Percentiles rank a stretch among this genome's conserved stretches.
Conservation (phyloP, 2,113 vertebrate genomes). For the Microtus montanus region DNA sequence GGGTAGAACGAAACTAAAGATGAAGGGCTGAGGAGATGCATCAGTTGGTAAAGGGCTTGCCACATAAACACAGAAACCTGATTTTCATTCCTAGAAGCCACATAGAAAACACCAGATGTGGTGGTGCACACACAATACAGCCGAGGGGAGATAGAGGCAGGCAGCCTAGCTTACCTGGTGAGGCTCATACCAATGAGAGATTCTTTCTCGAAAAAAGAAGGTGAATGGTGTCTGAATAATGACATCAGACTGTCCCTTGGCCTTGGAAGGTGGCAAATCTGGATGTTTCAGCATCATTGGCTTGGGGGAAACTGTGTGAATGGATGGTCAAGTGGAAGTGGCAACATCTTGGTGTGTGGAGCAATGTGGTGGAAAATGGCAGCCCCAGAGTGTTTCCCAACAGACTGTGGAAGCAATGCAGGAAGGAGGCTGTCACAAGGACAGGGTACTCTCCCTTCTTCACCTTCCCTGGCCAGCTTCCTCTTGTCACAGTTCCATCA, state of each 20-base stretch:
- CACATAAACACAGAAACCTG: background rate
- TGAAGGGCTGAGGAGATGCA: background rate
- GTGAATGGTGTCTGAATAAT: background rate
- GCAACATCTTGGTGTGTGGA: background rate
- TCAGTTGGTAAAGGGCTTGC: background rate
- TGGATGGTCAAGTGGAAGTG: background rate
- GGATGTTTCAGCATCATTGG: background rate
- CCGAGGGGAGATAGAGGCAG: too few relatives aligned
- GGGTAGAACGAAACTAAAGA: background rate
- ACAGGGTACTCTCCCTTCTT: background rate
- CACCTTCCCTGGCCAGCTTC: background rate
- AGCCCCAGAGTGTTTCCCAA: conserved; percentile 1
- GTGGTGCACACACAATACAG: background rate
- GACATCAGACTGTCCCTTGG: background rate
- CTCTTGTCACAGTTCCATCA: background rate
- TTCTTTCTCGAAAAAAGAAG: background rate
- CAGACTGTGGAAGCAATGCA: background rate
- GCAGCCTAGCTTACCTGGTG: background rate
- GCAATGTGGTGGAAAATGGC: background rate
- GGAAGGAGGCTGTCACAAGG: conserved; percentile 56
- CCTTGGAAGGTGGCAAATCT: background rate
- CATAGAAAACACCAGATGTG: background rate
- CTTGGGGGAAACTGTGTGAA: too few relatives aligned
- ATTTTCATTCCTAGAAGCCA: background rate
- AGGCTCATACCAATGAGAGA: background rate